Conservation (phyloP, 2,113 vertebrate species). For the Pterocles orientalis region DNA sequence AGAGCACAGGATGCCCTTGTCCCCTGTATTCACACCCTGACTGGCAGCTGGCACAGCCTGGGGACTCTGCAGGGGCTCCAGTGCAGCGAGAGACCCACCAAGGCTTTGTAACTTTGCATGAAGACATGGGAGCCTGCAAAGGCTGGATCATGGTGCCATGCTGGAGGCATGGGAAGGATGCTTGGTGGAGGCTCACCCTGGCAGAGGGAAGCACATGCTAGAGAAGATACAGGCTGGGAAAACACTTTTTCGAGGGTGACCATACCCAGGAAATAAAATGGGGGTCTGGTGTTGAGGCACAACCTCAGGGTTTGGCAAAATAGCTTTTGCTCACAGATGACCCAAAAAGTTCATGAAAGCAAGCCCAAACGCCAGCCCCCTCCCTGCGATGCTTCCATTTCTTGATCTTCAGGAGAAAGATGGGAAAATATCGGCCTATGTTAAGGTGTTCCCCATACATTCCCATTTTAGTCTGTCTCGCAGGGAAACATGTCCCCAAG, state of each 20-base stretch:
- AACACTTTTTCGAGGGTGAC: background rate
- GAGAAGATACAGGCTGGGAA: background rate
- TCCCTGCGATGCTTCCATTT: background rate
- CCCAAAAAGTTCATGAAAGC: background rate
- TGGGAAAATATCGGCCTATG: background rate
- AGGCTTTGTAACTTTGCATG: background rate
- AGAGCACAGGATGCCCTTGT: background rate
- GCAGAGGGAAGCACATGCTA: background rate
- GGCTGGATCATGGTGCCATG: background rate
- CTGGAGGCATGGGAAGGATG: background rate
- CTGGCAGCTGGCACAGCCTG: background rate
- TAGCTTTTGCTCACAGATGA: background rate
- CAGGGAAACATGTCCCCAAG: rapidly evolving
- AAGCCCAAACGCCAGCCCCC: background rate
- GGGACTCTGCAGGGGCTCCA: background rate
- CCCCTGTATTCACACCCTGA: background rate
- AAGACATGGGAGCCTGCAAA: background rate
- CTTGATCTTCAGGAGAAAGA: background rate
- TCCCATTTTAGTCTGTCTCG: background rate
- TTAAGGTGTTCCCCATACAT: background rate
- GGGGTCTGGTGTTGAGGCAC: background rate
- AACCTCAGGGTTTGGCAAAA: background rate
- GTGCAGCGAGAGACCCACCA: background rate
- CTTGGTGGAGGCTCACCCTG: background rate
- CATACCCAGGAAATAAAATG: background rate